Percentiles rank a stretch among this genome's conserved stretches.
These are phyloP conservation scores for Morus bassanus DNA, from an alignment of 2,797 vertebrate species.

Conservation along the genomic window DNA sequence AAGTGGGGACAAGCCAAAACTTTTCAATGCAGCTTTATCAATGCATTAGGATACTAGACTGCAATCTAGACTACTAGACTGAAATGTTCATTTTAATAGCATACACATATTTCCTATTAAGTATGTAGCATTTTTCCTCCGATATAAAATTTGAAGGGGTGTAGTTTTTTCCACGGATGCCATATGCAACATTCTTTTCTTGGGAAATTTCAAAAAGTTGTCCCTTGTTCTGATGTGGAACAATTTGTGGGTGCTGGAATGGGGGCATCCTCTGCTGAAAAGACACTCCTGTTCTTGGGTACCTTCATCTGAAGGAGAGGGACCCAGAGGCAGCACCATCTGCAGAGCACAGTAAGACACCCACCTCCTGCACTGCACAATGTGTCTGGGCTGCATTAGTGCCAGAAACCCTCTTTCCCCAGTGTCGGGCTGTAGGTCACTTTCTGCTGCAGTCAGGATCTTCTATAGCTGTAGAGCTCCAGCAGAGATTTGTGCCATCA, in stretches of 20 bases:
- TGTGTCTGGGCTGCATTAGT: rapidly evolving
- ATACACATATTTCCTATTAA: neutral
- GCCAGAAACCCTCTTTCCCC: neutral
- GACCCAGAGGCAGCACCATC: neutral
- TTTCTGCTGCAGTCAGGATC: neutral
- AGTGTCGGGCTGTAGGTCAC: neutral
- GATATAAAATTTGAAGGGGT: neutral
- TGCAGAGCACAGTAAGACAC: neutral
- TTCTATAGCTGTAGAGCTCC: neutral
- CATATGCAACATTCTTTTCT: neutral
- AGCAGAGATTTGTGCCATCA: neutral
- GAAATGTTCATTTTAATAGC: neutral
- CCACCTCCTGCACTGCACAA: neutral
- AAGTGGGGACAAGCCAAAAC: neutral
- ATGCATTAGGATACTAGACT: neutral
- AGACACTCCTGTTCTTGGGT: neutral
- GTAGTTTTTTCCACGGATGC: neutral
- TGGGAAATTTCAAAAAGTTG: neutral
- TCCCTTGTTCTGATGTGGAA: neutral
- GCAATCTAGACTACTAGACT: neutral
- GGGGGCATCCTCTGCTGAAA: neutral
- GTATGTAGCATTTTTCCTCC: neutral
- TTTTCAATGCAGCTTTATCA: neutral
- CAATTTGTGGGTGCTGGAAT: neutral
- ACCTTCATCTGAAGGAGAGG: neutral